Base-by-base conservation (phyloP, 2,888 invertebrate species). In the Melipona bicolor region DNA sequence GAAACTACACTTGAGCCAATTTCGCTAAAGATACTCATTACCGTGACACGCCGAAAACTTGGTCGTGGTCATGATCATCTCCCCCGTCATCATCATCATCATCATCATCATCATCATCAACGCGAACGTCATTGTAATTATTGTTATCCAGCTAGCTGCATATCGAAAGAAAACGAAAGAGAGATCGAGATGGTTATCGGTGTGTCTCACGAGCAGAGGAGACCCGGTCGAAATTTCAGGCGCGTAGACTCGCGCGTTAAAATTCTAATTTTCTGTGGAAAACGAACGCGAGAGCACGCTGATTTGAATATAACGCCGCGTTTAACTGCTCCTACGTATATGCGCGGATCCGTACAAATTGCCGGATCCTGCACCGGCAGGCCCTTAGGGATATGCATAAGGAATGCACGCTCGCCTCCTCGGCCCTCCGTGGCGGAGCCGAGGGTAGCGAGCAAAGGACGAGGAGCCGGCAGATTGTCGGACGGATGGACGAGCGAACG, bases 341-440 rank as follows among this genome's bases (percentile, higher is more conserved):
- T 77, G 78, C 77, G 83, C 83, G 79, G 87, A 89, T 88, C 79
- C 87, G 88, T 85, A 86, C 86, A 88, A 88, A 91, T 90, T 89
- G 87, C 87, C 85, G 87, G 90, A 90, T 87, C 87, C 87, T 84
- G 89, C 85, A 86, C 83, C 85, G 78, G 85, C 90, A 70, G 83
- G 91, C 91, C 91, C 90, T 70, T 89, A 84, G 90, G 90, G 91
- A 90, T 78, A 91, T 91, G 84, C 85, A 84, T 80, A 76, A 83
- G 84, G 85, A 81, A 84, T 80, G 90, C 89, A 79, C 86, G 88
- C 86, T 87, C 86, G 32, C n/a, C 52, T 36, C 73, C 67, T 78
- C 81, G 84, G 79, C 86, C 86, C 32, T 59, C 43, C 36, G 56
- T 84, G 77, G 88, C 83, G 54, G 17, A 43, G 65, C 69, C 43